A percentile compares a stretch with the other conserved stretches of the same genome.
Evolutionary conservation across 2,113 vertebrate genomes (phyloP).

Genomic region (Hydrolagus affinis): DNA sequence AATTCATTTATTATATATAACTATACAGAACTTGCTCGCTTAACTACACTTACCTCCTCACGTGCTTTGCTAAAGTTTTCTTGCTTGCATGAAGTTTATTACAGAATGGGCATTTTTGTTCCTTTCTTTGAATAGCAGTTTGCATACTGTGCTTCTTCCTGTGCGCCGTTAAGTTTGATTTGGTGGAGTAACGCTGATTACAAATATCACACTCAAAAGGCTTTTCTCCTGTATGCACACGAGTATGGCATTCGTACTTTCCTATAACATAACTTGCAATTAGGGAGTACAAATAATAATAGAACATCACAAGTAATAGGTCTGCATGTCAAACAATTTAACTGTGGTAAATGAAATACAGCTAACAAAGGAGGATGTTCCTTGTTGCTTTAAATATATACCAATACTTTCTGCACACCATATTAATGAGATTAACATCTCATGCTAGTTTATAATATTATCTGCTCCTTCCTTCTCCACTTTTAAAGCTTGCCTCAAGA

Average conservation of each 20-base stretch:
- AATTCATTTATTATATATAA: not conserved
- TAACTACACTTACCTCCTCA: conserved; percentile 70
- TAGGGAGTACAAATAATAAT: not conserved
- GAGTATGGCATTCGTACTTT: conserved; percentile 91
- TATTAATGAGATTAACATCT: too few relatives aligned
- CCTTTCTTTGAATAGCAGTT: conserved; percentile 78
- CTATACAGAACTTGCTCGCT: not conserved
- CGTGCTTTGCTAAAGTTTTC: conserved; percentile 87
- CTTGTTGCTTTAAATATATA: too few relatives aligned
- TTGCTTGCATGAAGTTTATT: conserved; percentile 92
- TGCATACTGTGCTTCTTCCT: conserved; percentile 82
- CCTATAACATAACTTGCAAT: conserved; percentile 51
- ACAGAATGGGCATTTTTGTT: conserved; percentile 91
- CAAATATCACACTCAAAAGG: conserved; percentile 96
- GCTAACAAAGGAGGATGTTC: too few relatives aligned
- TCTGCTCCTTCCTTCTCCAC: too few relatives aligned
- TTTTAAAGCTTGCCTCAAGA: too few relatives aligned
- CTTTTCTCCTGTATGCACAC: conserved; percentile 94
- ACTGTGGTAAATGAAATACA: too few relatives aligned
- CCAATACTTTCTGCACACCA: too few relatives aligned
- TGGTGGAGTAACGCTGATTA: conserved; percentile 90
- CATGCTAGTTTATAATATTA: too few relatives aligned
- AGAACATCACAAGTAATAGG: too few relatives aligned
- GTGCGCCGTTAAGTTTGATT: conserved; percentile 94
- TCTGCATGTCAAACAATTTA: too few relatives aligned